These are phyloP conservation scores for Siniperca chuatsi DNA, from an alignment of 2,113 vertebrate species.

Conservation along the genomic window DNA sequence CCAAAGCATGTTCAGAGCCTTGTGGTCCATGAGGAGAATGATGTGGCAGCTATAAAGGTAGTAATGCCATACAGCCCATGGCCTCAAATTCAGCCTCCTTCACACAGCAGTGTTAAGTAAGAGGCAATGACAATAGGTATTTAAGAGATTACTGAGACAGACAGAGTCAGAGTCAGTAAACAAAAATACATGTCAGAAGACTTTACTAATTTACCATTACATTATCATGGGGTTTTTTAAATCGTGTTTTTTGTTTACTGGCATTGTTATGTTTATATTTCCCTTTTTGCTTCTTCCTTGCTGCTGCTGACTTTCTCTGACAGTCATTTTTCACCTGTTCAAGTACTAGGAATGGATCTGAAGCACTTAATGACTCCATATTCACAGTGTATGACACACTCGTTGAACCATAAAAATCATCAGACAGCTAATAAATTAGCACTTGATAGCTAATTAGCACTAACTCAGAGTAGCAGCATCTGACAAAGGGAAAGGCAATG, in stretches of 20 bases:
- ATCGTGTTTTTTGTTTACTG: background rate
- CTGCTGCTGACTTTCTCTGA: background rate
- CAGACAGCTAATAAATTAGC: constrained; percentile 29
- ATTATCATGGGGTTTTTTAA: background rate
- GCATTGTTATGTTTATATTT: background rate
- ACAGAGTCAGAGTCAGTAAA: background rate
- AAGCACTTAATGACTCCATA: background rate
- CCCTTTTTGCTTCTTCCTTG: background rate
- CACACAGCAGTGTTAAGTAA: background rate
- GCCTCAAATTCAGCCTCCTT: background rate
- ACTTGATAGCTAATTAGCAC: constrained; percentile 27
- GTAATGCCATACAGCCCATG: constrained; percentile 15
- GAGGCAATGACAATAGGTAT: background rate
- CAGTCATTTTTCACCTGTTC: background rate
- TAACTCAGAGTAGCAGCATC: background rate
- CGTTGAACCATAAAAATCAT: constrained; percentile 4
- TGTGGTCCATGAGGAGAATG: constrained; percentile 30
- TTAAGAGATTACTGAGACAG: background rate
- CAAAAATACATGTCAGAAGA: background rate
- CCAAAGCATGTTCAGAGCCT: constrained; percentile 29
- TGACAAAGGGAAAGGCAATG: constrained; percentile 19
- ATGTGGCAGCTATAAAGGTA: constrained; percentile 17
- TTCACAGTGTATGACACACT: background rate
- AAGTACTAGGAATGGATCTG: background rate
- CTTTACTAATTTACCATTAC: background rate